Evolutionary conservation across 2,113 vertebrate genomes (phyloP).

Genomic region (Phrynosoma blainvillii): DNA sequence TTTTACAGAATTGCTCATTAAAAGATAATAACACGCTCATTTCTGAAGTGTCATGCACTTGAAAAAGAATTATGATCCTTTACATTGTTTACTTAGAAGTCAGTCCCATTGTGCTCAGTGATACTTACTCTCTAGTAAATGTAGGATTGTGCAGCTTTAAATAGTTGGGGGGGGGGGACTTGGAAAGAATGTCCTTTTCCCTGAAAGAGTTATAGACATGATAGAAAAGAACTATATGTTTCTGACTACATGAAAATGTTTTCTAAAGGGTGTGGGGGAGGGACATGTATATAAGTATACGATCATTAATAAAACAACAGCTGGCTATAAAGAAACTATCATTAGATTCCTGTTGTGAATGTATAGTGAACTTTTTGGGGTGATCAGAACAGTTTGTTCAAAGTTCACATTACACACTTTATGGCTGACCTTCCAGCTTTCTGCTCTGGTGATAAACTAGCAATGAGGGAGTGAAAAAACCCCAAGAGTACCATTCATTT

Average conservation of each 20-base stretch:
- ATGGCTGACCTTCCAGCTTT: conserved; percentile 9
- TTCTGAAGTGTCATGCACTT: neutral
- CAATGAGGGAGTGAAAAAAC: neutral
- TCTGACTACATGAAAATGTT: neutral
- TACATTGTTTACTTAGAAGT: neutral
- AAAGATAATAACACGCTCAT: neutral
- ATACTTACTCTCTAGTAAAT: neutral
- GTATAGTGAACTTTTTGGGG: neutral
- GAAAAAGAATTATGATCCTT: neutral
- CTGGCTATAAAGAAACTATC: neutral
- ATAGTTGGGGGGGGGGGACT: neutral
- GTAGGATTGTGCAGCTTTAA: neutral
- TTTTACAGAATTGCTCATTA: neutral
- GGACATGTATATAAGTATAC: neutral
- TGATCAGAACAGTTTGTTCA: neutral
- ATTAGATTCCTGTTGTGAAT: neutral
- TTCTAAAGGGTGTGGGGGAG: neutral
- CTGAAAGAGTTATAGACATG: neutral
- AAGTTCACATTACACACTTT: neutral
- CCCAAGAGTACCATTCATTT: neutral
- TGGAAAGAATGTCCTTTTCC: neutral
- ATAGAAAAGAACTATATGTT: neutral
- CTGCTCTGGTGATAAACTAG: neutral
- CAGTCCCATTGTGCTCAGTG: neutral
- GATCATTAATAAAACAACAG: neutral